phyloP scores from a whole-genome alignment of 2,797 vertebrate species.

The Squalus acanthias region DNA sequence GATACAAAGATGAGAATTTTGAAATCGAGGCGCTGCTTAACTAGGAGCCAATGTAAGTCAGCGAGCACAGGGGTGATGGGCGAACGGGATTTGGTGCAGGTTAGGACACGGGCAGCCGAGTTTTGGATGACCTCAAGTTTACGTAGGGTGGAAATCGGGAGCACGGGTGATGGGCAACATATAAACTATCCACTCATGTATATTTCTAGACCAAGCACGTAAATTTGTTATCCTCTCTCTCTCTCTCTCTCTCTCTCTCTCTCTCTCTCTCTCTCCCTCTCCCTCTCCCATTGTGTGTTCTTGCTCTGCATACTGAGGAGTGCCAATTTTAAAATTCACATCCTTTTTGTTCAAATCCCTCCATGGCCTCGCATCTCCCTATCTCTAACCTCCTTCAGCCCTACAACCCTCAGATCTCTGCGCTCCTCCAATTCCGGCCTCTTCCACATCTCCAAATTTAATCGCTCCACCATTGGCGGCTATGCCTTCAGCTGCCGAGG shows the following conservation, averaged over 20 bases:
- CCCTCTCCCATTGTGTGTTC: not conserved
- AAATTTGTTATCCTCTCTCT: not conserved
- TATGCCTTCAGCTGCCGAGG: not conserved
- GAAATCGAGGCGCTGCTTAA: too few relatives aligned
- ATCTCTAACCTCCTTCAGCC: not conserved
- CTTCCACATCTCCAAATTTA: not conserved
- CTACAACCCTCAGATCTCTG: not conserved
- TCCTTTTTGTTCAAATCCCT: not conserved
- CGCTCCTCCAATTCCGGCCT: not conserved
- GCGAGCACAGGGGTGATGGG: too few relatives aligned
- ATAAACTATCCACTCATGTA: not conserved
- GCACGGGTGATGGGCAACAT: too few relatives aligned
- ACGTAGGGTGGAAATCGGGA: too few relatives aligned
- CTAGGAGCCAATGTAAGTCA: too few relatives aligned
- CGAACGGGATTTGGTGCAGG: too few relatives aligned
- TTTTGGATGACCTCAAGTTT: too few relatives aligned
- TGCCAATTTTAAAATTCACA: not conserved
- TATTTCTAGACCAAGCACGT: not conserved
- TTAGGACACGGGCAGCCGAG: too few relatives aligned
- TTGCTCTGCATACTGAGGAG: not conserved
- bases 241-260: not conserved
- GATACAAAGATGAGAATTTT: too few relatives aligned
- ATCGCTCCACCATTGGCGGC: not conserved
- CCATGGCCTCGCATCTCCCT: not conserved
- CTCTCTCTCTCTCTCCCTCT: not conserved